Base-by-base conservation (phyloP, 1,140 invertebrate species). In the Babylonia areolata region DNA sequence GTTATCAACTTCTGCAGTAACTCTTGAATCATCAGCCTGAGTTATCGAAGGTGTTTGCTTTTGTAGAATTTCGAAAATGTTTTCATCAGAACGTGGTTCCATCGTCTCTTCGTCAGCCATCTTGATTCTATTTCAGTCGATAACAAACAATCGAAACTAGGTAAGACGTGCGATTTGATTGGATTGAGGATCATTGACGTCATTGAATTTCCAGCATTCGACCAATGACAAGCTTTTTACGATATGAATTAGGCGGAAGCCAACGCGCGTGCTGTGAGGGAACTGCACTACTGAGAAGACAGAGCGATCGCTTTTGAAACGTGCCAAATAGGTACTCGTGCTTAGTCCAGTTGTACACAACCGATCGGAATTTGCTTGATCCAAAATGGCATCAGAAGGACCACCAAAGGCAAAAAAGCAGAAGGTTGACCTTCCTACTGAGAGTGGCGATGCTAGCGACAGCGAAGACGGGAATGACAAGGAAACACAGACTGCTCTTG, bases 401-500 rank as follows among this genome's bases (percentile, higher is more conserved):
- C 85, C 84, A 23, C 78, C 88, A 87, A 85, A 88, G 78, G 78
- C 90, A n/a, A 89, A 89, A 86, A 46, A 88, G 71, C 87, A 81
- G 69, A 91, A 90, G 77, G 51, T 90, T 28, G 86, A 85, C 75
- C 73, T 64, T 85, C 89, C 90, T 64, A 90, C 87, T 39, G 73
- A 83, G 20, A 91, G 89, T 35, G 87, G 87, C 42, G 92, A 93
- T 79, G 92, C 91, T 35, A 95, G 95, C 84, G 95, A 95, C 28
- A 91, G 90, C 40, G 92, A 94, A 20, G 96, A 96, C 88, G 96
- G 95, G 87, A 96, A 96, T 92, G 90, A 90, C n/a, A 94, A 95
- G 40, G 95, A 96, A 93, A 96, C 96, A 86, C 96, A 97, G 90
- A 96, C 96, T 89, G 95, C 96, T 54, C 94, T 95, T 39, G 94